A percentile compares a stretch with the other conserved stretches of the same genome.
Conservation (phyloP, 1,140 invertebrate species). For the Lordiphosa clarofinis region DNA sequence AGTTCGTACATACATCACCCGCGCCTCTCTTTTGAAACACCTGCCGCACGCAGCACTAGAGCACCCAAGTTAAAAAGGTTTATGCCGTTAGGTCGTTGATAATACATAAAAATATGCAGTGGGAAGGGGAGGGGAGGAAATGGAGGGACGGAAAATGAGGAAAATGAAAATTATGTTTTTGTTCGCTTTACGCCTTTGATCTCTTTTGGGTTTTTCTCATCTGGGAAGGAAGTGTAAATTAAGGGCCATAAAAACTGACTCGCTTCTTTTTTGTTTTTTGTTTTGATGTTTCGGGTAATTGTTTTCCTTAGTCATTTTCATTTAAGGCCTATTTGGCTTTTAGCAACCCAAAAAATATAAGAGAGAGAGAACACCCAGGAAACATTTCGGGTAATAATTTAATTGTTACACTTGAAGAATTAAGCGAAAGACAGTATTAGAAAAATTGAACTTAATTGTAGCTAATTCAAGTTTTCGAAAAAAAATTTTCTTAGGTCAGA, state of each 20-base stretch:
- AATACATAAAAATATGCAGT: slow-evolving; percentile 56
- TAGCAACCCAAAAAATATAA: slow-evolving; percentile 63
- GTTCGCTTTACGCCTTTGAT: slow-evolving; percentile 36
- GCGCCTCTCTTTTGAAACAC: slow-evolving; percentile 15
- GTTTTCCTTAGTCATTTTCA: slow-evolving; percentile 41
- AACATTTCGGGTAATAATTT: no score
- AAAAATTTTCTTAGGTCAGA: no score
- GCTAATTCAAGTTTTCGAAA: no score
- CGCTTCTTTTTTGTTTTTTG: slow-evolving; percentile 12
- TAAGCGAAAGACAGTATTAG: no score
- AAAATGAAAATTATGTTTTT: slow-evolving; percentile 73
- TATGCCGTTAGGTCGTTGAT: slow-evolving; percentile 52
- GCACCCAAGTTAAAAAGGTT: slow-evolving; percentile 29
- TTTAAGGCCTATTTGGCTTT: slow-evolving; percentile 54
- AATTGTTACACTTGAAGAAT: no score
- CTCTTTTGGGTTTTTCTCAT: slow-evolving; percentile 23
- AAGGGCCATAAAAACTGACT: slow-evolving; percentile 60
- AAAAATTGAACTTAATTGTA: no score
- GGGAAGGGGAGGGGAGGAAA: slow-evolving; percentile 1
- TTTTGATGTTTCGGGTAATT: slow-evolving; percentile 18
- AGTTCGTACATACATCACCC: slow-evolving; percentile 18
- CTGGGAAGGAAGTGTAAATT: slow-evolving; percentile 71
- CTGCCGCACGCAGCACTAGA: slow-evolving; percentile 16
- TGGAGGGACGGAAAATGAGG: slow-evolving; percentile 45
- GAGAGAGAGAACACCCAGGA: no score